Evolutionary conservation across 2,888 invertebrate species (phyloP).

Genomic region (Macrophya annulata): DNA sequence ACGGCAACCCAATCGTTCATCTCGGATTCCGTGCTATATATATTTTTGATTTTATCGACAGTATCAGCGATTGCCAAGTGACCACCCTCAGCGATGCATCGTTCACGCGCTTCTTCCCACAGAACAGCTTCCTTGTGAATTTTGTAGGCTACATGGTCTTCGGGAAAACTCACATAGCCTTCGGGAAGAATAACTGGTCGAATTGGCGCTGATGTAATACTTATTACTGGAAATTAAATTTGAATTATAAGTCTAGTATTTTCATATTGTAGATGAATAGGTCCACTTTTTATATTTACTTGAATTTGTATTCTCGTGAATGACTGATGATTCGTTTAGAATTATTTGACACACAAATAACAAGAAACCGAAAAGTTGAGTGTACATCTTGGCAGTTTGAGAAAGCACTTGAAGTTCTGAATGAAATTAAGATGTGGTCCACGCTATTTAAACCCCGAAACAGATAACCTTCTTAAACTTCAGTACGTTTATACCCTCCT

Average conservation of each 20-base stretch:
- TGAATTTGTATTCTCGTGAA: not conserved
- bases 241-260: not conserved
- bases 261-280: not conserved
- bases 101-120: not conserved
- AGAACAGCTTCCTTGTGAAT: no score
- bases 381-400: not conserved
- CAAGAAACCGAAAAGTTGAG: not conserved
- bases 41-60: not conserved
- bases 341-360: not conserved
- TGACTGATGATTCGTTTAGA: not conserved
- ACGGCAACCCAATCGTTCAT: not conserved
- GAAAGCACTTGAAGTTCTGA: not conserved
- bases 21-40: not conserved
- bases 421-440: not conserved
- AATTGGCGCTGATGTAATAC: no score
- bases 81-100: not conserved
- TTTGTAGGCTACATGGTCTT: not conserved
- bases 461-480: not conserved
- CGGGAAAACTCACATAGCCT: not conserved
- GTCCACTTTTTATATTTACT: not conserved
- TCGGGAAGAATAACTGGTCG: not conserved
- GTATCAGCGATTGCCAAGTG: conserved; percentile 9
- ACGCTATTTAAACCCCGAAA: not conserved
- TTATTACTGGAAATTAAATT: not conserved
- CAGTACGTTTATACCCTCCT: not conserved